Evolutionary conservation across 1,140 invertebrate genomes (phyloP), one percentile per base, ranked within the genome.

Genomic region (Sweltsa coloradensis): DNA sequence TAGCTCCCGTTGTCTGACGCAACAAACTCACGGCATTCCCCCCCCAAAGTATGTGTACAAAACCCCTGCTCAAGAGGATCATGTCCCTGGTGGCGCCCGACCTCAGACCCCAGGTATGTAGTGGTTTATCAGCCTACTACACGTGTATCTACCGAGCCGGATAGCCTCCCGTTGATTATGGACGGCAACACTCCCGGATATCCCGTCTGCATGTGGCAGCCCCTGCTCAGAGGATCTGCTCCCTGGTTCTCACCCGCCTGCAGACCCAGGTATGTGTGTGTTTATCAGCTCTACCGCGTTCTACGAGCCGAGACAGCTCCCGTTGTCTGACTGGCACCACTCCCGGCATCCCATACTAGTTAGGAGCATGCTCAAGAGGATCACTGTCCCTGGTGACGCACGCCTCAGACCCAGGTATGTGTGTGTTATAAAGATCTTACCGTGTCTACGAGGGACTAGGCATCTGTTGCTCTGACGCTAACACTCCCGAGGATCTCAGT

Each of bases 1-100:
- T 68, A 75, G 27, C 56, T 93, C 16, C 91, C 91, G 1, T 84
- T 84, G 55, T 89, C 90, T 62, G 85, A 90, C 60, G 85, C 87
- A 0, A 81, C n/a, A 79, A 51, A 68, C 77, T 6, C 74, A 73
- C 16, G 84, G 78, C 7, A 85, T 92, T 18, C 78, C 78, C 21
- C 61, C 69, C 13, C n/a, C n/a, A n/a, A n/a, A n/a, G n/a, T n/a
- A n/a, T n/a, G n/a, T 88, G 91, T 51, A 79, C 79, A 5, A 87
- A 92, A 64, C 69, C 72, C 47, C 62, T 95, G 21, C 76, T 93
- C 42, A 75, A 79, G 56, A 74, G 79, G 58, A 84, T 94, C 51
- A 67, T 80, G n/a, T 62, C 67, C 7, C 55, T 91, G 2, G 68
- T 93, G 24, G 88, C 89, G 4, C 53, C 69, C 11, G 72, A 55